Percentiles rank a stretch among this genome's conserved stretches.
phyloP scores from a whole-genome alignment of 2,113 vertebrate species.

The Macquaria australasica region DNA sequence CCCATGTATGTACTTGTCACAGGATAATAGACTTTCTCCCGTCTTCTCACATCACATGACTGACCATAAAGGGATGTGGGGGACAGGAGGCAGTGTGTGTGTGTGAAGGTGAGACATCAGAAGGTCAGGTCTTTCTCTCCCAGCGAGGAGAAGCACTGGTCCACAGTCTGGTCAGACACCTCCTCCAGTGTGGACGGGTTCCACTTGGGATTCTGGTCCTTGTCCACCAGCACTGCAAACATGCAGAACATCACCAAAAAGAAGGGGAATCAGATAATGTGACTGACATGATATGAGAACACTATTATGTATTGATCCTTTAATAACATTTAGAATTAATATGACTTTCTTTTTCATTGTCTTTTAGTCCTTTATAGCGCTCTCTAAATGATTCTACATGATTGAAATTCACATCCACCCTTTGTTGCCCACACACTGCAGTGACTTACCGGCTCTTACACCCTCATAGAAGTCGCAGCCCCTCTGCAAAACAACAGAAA shows the following conservation, averaged over 20 bases:
- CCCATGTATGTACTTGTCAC: not conserved
- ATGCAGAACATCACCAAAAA: fast-evolving
- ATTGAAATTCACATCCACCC: not conserved
- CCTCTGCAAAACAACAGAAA: slow-evolving; percentile 84
- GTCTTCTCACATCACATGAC: not conserved
- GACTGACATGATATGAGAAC: not conserved
- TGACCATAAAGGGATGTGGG: not conserved
- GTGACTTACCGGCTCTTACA: slow-evolving; percentile 91
- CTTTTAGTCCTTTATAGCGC: not conserved
- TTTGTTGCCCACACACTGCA: not conserved
- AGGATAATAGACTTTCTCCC: not conserved
- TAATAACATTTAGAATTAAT: not conserved
- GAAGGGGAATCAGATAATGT: not conserved
- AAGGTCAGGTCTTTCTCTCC: slow-evolving; percentile 89
- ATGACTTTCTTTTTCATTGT: not conserved
- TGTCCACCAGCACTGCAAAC: slow-evolving; percentile 92
- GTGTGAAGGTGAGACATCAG: slow-evolving; percentile 63
- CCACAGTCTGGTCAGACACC: slow-evolving; percentile 87
- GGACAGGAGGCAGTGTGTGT: slow-evolving; percentile 27
- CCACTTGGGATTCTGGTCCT: slow-evolving; percentile 93
- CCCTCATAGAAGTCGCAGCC: slow-evolving; percentile 95
- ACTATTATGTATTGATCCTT: not conserved
- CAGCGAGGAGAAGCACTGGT: slow-evolving; percentile 88
- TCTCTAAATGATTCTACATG: not conserved
- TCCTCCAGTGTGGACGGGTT: slow-evolving; percentile 88